Evolutionary conservation across 2,797 vertebrate genomes (phyloP).

Genomic region (Girardinus metallicus): DNA sequence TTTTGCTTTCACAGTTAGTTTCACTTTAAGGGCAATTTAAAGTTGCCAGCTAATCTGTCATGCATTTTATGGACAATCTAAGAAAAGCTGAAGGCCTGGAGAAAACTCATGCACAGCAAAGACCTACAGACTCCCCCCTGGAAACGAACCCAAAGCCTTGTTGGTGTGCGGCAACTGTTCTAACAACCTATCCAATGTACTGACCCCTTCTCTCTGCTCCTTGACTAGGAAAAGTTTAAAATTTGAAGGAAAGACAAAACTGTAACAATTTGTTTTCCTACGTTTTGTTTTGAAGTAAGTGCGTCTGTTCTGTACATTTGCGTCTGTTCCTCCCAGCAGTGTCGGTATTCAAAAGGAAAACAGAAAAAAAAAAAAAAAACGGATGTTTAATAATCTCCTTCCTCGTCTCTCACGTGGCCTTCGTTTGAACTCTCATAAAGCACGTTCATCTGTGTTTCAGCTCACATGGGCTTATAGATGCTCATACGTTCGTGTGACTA

Average conservation of each 20-base stretch:
- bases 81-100: background rate
- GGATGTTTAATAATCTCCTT: conserved; percentile 69
- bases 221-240: conserved; percentile 37
- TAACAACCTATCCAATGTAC: background rate
- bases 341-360: conserved; percentile 54
- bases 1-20: too few relatives aligned
- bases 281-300: background rate
- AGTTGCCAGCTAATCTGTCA: background rate
- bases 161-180: background rate
- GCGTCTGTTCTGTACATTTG: conserved; percentile 24
- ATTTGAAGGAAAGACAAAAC: conserved; percentile 30
- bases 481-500: conserved; percentile 41
- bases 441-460: conserved; percentile 41
- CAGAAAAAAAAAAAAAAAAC: conserved; percentile 51
- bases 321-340: conserved; percentile 33
- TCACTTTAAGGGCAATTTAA: background rate
- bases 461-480: conserved; percentile 47
- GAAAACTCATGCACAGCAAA: background rate
- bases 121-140: background rate
- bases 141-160: background rate
- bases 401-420: conserved; percentile 55
- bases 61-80: background rate
- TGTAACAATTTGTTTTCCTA: conserved; percentile 18
- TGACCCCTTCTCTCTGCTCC: background rate
- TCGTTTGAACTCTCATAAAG: conserved; percentile 56